Evolutionary conservation across 2,113 vertebrate species (phyloP).

Genomic region (Grallaria varia): DNA sequence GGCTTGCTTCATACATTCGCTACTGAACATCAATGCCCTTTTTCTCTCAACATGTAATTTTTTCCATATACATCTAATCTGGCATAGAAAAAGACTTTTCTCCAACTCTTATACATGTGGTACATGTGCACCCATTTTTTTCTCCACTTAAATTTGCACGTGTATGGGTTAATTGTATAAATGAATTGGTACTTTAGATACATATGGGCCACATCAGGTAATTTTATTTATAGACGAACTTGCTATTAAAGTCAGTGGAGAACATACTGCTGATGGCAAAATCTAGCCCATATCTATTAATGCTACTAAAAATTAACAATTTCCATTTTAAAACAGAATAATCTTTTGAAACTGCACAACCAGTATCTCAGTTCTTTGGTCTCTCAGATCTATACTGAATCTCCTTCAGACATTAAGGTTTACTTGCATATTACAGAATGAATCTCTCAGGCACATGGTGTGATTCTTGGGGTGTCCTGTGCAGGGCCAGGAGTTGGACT

Average conservation of each 20-base stretch:
- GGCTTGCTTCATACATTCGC: conserved; percentile 66
- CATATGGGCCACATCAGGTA: not conserved
- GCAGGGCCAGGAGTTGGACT: not conserved
- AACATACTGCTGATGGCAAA: not conserved
- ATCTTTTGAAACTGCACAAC: conserved; percentile 48
- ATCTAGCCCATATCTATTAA: conserved; percentile 20
- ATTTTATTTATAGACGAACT: not conserved
- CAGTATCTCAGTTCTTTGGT: conserved; percentile 60
- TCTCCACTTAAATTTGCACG: conserved; percentile 47
- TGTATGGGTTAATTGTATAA: conserved; percentile 27
- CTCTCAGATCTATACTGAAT: conserved; percentile 65
- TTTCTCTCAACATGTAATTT: conserved; percentile 56
- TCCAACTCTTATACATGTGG: not conserved
- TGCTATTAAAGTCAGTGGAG: not conserved
- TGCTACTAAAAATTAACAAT: not conserved
- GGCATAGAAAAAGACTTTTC: not conserved
- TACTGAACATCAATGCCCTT: conserved; percentile 54
- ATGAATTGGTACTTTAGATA: not conserved
- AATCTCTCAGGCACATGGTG: conserved; percentile 53
- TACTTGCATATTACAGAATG: conserved; percentile 70
- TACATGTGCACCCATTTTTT: conserved; percentile 32
- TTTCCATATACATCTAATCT: conserved; percentile 34
- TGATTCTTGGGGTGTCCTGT: not conserved
- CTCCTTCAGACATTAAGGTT: conserved; percentile 69
- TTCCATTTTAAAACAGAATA: conserved; percentile 45